Evolutionary conservation across 2,113 vertebrate genomes (phyloP).

Genomic region (Atherinomorus stipes): DNA sequence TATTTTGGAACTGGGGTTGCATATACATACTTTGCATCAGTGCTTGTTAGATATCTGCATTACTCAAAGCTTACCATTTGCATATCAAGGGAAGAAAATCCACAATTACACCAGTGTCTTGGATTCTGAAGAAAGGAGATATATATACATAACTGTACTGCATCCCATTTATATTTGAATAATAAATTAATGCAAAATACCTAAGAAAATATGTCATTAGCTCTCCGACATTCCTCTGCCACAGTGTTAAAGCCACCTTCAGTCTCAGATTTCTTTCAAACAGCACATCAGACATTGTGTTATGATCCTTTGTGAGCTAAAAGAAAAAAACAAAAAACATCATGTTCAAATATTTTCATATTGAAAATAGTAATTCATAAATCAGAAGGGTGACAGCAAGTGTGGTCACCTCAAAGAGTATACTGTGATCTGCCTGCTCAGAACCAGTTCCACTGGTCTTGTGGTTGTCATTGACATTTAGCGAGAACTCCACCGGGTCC

Average conservation of each 20-base stretch:
- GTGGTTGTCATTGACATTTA: conserved; percentile 82
- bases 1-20: no score
- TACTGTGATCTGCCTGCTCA: conserved; percentile 86
- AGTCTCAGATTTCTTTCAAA: conserved; percentile 92
- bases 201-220: conserved; percentile 92
- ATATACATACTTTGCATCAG: no score
- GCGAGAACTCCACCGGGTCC: conserved; percentile 80
- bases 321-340: conserved; percentile 13
- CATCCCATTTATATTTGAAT: not conserved
- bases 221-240: conserved; percentile 92
- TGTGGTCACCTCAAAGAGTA: conserved; percentile 86
- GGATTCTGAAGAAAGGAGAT: conserved; percentile 83
- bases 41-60: not conserved
- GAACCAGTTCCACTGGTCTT: conserved; percentile 84
- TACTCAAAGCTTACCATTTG: conserved; percentile 83
- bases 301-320: conserved; percentile 91
- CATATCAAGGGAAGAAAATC: conserved; percentile 94
- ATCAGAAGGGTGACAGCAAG: not conserved
- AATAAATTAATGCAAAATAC: conserved; percentile 66
- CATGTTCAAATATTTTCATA: not conserved
- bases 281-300: conserved; percentile 89
- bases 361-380: not conserved
- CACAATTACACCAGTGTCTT: conserved; percentile 91
- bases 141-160: not conserved
- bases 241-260: conserved; percentile 92